Conservation (phyloP, 2,113 vertebrate genomes). For the Pangasianodon hypophthalmus region DNA sequence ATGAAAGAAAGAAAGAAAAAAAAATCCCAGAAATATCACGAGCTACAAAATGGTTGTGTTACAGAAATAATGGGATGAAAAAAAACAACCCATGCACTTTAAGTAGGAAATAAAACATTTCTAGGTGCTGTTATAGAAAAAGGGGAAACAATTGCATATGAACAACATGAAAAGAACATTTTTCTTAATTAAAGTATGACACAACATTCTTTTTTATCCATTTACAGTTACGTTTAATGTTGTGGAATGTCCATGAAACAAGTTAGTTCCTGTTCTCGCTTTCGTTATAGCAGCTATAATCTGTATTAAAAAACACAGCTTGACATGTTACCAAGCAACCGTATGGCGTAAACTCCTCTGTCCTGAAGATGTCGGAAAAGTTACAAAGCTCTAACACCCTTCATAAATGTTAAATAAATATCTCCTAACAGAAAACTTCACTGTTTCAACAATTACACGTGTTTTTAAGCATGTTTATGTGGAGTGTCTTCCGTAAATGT, state of each 20-base stretch:
- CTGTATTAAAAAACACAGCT: too few species aligned
- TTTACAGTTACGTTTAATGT: neutral
- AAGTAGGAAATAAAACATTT: neutral
- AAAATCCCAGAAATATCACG: neutral
- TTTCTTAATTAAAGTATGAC: neutral
- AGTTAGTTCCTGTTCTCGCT: neutral
- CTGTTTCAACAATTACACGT: neutral
- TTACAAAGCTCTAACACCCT: neutral
- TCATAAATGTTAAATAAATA: neutral
- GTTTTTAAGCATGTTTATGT: neutral
- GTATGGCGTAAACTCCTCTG: neutral
- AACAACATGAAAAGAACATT: neutral
- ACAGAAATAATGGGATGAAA: neutral
- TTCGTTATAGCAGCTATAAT: neutral
- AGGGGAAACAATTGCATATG: neutral
- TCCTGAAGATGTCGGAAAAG: neutral
- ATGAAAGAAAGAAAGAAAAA: neutral
- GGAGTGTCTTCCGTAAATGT: neutral
- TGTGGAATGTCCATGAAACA: neutral
- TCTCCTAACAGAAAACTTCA: neutral
- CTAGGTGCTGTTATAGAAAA: neutral
- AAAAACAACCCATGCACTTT: neutral
- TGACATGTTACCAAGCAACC: neutral
- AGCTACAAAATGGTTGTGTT: neutral
- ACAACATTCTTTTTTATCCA: neutral